phyloP scores from a whole-genome alignment of 2,888 invertebrate genomes.

The Epinotia brunnichana region DNA sequence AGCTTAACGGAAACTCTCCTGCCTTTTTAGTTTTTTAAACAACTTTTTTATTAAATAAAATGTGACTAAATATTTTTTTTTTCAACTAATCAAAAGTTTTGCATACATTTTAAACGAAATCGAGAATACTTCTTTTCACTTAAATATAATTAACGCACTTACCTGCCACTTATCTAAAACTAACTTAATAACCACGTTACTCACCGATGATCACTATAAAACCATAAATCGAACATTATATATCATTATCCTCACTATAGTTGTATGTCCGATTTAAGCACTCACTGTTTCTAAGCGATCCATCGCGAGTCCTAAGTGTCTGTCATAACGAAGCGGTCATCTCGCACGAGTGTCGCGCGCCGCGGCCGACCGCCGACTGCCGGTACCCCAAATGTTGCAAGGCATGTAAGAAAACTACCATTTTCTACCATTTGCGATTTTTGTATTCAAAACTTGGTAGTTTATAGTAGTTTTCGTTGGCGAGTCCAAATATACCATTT shows the following conservation, averaged over 20 bases:
- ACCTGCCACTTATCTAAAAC: conserved; percentile 28
- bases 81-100: not conserved
- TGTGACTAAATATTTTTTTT: not conserved
- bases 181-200: conserved; percentile 49
- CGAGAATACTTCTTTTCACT: not conserved
- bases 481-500: not conserved
- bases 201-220: conserved; percentile 82
- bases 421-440: conserved; percentile 53
- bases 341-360: conserved; percentile 64
- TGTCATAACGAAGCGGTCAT: conserved; percentile 61
- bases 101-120: not conserved
- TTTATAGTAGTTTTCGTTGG: conserved; percentile 45
- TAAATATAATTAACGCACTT: conserved; percentile 13
- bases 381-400: conserved; percentile 61
- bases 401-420: conserved; percentile 48
- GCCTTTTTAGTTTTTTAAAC: not conserved
- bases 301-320: conserved; percentile 57
- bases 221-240: conserved; percentile 74
- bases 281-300: conserved; percentile 64
- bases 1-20: conserved; percentile 50
- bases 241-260: conserved; percentile 56
- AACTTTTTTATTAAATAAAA: not conserved
- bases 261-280: conserved; percentile 60
- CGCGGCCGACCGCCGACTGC: conserved; percentile 73
- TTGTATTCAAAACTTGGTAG: not conserved